Evolutionary conservation across 2,888 invertebrate genomes (phyloP), one percentile per base, ranked within the genome.

Genomic region (Platerodrilus igneus): DNA sequence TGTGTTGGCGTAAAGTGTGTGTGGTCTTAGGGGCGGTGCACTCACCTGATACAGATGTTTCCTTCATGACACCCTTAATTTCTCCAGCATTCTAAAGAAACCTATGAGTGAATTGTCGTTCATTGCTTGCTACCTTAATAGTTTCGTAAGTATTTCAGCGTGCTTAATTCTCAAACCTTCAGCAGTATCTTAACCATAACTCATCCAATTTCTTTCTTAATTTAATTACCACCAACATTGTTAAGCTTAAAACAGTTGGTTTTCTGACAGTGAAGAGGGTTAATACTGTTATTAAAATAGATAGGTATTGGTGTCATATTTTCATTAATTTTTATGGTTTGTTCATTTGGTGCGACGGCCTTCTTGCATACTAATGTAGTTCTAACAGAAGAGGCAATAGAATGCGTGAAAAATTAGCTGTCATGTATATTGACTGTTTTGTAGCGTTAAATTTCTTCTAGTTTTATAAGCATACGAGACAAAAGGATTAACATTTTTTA

Each of bases 1-100:
- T 64, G 64, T 63, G 63, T 63, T 61, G 63, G 63, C 60, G 64
- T 64, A 63, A 65, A 59, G 54, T 62, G 64, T 62, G 65, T 64
- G 65, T 65, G 65, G 65, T 64, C 64, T n/a, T 46, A 48, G 45
- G 47, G 56, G 60, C 57, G 58, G 59, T 57, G 55, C 59, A 53
- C 57, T 58, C 60, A 55, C 57, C 60, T 59, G 58, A 59, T 60
- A 60, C 60, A 58, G 58, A 59, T 59, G 59, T 57, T 58, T 45
- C 47, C 39, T 45, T 41, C 41, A 56, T 59, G 51, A 58, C 60
- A 60, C 60, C 58, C 47, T 51, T 47, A 46, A 50, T 50, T 48
- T 48, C 44, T 48, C 43, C 47, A 52, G 52, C 52, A 56, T 55
- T 51, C 34, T 20, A 16, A 9, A 33, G 35, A 23, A 38, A 27